A percentile compares a stretch with the other conserved stretches of the same genome.
These are phyloP conservation scores for Podarcis lilfordi DNA, from an alignment of 2,797 vertebrate species.

Conservation along the genomic window DNA sequence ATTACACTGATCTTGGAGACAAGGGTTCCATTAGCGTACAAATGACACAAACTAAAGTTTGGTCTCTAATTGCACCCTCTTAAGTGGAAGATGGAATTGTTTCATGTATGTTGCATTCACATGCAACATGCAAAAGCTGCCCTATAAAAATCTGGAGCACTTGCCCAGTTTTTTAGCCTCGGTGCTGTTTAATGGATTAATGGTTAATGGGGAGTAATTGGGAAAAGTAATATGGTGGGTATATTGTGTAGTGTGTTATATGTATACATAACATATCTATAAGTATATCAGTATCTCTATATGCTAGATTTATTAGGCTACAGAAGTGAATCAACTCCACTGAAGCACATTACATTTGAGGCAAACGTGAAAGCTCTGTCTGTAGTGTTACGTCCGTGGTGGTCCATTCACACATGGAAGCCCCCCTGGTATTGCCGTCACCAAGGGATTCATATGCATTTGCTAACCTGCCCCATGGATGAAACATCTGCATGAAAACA, in stretches of 20 bases:
- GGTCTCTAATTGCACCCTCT: neutral
- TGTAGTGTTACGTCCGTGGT: neutral
- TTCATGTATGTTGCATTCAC: neutral
- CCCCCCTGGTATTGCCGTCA: neutral
- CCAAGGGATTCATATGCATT: neutral
- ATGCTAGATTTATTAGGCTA: no score
- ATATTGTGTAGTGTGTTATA: neutral
- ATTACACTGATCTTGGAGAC: neutral
- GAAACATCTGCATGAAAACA: neutral
- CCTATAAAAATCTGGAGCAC: neutral
- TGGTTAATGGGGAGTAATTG: neutral
- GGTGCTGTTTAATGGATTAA: neutral
- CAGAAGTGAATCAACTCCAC: neutral
- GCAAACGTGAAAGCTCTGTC: neutral
- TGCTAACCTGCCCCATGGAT: neutral
- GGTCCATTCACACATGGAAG: neutral
- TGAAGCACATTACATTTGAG: neutral
- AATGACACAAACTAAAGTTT: neutral
- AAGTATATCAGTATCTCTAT: no score
- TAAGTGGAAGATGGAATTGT: neutral
- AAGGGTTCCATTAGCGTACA: neutral
- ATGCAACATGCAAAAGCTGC: no score
- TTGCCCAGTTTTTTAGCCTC: neutral
- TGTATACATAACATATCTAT: no score
- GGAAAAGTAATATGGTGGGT: neutral